Evolutionary conservation across 2,888 invertebrate genomes (phyloP), one percentile per base, ranked within the genome.

Genomic region (Morpho achilles): DNA sequence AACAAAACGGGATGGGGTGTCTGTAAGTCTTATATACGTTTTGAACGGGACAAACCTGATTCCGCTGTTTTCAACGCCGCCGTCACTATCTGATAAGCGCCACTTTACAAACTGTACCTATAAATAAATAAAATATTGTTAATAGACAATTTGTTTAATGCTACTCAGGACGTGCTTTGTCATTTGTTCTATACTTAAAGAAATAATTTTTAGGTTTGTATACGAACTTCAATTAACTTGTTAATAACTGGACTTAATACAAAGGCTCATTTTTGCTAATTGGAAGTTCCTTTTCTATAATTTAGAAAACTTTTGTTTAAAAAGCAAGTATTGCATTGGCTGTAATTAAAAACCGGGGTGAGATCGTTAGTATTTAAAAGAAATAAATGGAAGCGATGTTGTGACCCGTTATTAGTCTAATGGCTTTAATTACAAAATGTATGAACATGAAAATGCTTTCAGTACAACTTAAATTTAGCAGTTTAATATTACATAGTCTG

Each of bases 391-490:
- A 64, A 61, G 50, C 46, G 54, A 46, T 57, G 58, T 53, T 56
- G 56, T 53, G 53, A 60, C 63, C 58, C 61, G 58, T 67, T 58
- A 62, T 65, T 65, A 68, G 55, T 51, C 47, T 61, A 62, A 58
- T 61, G 61, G 62, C 59, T 53, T 61, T 67, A 63, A 64, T 64
- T 50, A 64, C 56, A 65, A 63, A 56, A 65, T 65, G 56, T 54
- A 67, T 65, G 64, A 62, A 72, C 74, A 73, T 62, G 72, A 60
- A 70, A 72, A 71, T 53, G 70, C 71, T 69, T 73, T 72, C 64
- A 69, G 60, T 41, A 44, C 40, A 44, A 50, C 54, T 55, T 60
- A 60, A 60, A 60, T 56, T 5, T 32, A 32, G 32, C 32, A 32
- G 32, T 32, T 46, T 43, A 47, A 32, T 32, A 32, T 32, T 32